These are phyloP conservation scores for Rhynchotus rufescens DNA, from an alignment of 2,797 vertebrate genomes.

Conservation along the genomic window DNA sequence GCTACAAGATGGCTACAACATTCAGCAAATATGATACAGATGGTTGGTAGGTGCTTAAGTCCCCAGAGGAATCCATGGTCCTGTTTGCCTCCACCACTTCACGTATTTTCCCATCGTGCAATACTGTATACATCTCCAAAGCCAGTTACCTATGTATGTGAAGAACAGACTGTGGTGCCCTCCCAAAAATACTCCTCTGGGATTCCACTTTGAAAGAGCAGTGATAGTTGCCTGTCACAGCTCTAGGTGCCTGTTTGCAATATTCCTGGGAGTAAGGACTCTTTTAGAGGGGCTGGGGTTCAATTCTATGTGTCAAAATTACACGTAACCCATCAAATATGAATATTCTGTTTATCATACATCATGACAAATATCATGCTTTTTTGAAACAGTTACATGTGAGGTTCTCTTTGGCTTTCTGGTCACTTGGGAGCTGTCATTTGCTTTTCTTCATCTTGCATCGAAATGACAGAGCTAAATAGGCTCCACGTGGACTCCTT, in stretches of 20 bases:
- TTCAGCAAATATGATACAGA: neutral
- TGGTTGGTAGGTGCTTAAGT: neutral
- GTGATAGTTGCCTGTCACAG: neutral
- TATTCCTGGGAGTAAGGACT: neutral
- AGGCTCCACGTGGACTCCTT: neutral
- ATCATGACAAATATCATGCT: neutral
- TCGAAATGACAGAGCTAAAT: neutral
- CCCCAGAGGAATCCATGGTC: neutral
- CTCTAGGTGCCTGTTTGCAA: neutral
- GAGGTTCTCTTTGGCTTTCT: neutral
- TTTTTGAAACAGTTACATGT: neutral
- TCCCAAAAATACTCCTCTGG: neutral
- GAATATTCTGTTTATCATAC: neutral
- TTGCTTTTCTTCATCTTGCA: neutral
- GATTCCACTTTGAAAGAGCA: constrained; percentile 28
- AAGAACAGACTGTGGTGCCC: neutral
- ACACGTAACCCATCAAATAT: neutral
- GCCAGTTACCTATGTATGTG: neutral
- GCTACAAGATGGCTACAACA: neutral
- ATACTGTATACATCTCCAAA: neutral
- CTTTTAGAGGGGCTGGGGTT: neutral
- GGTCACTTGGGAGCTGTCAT: neutral
- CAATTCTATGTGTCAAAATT: neutral
- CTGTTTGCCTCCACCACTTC: neutral
- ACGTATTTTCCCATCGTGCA: neutral